Evolutionary conservation across 2,797 vertebrate genomes (phyloP).

Genomic region (Pagetopsis macropterus): DNA sequence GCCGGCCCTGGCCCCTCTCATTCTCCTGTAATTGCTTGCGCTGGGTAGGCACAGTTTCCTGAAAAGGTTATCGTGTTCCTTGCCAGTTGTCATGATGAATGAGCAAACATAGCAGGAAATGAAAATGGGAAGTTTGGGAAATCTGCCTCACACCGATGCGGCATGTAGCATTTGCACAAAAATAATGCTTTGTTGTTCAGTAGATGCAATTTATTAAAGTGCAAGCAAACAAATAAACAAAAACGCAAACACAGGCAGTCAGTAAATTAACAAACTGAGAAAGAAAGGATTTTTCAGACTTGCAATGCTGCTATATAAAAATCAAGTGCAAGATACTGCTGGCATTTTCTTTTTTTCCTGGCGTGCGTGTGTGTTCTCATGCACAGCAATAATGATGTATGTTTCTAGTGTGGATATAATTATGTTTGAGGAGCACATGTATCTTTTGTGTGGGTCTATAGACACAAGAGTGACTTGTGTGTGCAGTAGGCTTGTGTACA

Average conservation of each 20-base stretch:
- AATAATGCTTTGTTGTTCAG: slow-evolving; percentile 17
- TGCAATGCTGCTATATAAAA: slow-evolving; percentile 43
- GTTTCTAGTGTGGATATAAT: slow-evolving; percentile 22
- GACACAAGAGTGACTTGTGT: slow-evolving; percentile 7
- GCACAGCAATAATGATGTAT: slow-evolving; percentile 10
- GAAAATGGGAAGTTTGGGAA: slow-evolving; percentile 63
- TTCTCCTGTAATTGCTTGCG: slow-evolving; percentile 79
- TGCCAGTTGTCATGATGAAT: slow-evolving; percentile 78
- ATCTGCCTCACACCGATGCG: slow-evolving; percentile 20
- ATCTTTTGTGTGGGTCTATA: slow-evolving; percentile 7
- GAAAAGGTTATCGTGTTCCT: slow-evolving; percentile 81
- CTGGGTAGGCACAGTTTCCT: slow-evolving; percentile 76
- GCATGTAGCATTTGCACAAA: slow-evolving; percentile 2
- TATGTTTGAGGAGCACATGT: slow-evolving; percentile 14
- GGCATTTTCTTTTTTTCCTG: slow-evolving; percentile 33
- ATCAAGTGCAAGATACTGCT: slow-evolving; percentile 40
- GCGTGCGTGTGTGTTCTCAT: slow-evolving; percentile 7
- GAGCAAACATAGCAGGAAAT: slow-evolving; percentile 69
- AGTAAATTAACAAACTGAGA: slow-evolving; percentile 22
- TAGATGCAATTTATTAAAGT: slow-evolving; percentile 23
- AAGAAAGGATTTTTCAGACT: slow-evolving; percentile 22
- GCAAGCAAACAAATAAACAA: slow-evolving; percentile 19
- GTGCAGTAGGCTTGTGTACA: background rate
- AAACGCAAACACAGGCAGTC: slow-evolving; percentile 14
- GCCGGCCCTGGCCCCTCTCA: slow-evolving; percentile 74